These are phyloP conservation scores for Hylia prasina DNA, from an alignment of 2,113 vertebrate genomes.

Conservation along the genomic window DNA sequence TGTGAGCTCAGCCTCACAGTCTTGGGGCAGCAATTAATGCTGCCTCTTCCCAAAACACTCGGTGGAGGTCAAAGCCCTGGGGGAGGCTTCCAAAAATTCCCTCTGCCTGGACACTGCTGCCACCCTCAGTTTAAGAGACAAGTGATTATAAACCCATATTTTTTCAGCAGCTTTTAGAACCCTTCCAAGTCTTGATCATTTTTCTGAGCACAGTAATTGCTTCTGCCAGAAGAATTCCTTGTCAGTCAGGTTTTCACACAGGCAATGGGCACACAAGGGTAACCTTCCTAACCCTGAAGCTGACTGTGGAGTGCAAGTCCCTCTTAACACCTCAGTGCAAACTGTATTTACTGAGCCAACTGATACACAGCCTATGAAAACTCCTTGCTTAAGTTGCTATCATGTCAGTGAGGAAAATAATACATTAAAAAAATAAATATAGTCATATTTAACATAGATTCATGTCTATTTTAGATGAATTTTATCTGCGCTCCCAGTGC, in stretches of 20 bases:
- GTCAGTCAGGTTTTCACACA: not conserved
- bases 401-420: not conserved
- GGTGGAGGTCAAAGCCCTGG: not conserved
- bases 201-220: not conserved
- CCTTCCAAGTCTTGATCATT: not conserved
- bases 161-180: not conserved
- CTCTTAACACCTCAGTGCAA: not conserved
- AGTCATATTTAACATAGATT: not conserved
- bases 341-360: not conserved
- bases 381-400: not conserved
- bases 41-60: conserved; percentile 17
- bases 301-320: fast-evolving
- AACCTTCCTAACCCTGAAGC: not conserved
- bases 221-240: not conserved
- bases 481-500: not conserved
- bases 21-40: conserved; percentile 19
- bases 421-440: fast-evolving
- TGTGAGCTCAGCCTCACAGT: not conserved
- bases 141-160: not conserved
- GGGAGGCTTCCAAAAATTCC: not conserved
- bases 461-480: not conserved
- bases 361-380: not conserved
- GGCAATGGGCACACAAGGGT: not conserved
- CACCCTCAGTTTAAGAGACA: conserved; percentile 37
- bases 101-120: conserved; percentile 21